A percentile compares a stretch with the other conserved stretches of the same genome.
These are phyloP conservation scores for Nemotelus nigrinus DNA, from an alignment of 2,888 invertebrate genomes.

Conservation along the genomic window DNA sequence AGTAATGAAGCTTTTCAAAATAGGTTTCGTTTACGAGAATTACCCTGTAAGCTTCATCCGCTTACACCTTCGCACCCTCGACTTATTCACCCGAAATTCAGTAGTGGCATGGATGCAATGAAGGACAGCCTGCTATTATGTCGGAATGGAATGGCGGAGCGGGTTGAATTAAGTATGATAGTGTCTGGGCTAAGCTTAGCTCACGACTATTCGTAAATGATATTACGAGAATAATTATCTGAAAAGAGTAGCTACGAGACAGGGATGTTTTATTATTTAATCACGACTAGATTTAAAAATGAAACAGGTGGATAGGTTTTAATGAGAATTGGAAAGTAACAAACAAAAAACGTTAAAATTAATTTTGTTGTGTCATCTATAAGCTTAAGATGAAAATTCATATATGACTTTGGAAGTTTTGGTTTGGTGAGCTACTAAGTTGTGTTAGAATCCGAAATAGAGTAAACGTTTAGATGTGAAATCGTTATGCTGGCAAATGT, in stretches of 20 bases:
- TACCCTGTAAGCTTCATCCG: slow-evolving; percentile 30
- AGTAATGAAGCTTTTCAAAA: slow-evolving; percentile 42
- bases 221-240: slow-evolving; percentile 14
- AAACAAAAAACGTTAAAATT: no score
- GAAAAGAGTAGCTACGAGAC: not conserved
- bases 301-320: no score
- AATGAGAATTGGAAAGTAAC: no score
- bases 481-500: no score
- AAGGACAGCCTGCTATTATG: not conserved
- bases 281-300: not conserved
- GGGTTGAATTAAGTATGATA: not conserved
- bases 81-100: slow-evolving; percentile 6
- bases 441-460: no score
- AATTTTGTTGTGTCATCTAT: no score
- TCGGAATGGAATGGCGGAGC: not conserved
- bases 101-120: not conserved
- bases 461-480: no score
- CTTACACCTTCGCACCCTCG: slow-evolving; percentile 12
- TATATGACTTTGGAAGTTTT: no score
- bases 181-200: not conserved
- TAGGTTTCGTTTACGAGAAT: slow-evolving; percentile 39
- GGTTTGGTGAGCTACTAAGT: no score
- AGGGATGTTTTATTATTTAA: slow-evolving; percentile 12
- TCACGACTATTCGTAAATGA: slow-evolving; percentile 12
- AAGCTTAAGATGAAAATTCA: no score